Evolutionary conservation across 2,797 vertebrate species (phyloP).

Genomic region (Pristis pectinata): DNA sequence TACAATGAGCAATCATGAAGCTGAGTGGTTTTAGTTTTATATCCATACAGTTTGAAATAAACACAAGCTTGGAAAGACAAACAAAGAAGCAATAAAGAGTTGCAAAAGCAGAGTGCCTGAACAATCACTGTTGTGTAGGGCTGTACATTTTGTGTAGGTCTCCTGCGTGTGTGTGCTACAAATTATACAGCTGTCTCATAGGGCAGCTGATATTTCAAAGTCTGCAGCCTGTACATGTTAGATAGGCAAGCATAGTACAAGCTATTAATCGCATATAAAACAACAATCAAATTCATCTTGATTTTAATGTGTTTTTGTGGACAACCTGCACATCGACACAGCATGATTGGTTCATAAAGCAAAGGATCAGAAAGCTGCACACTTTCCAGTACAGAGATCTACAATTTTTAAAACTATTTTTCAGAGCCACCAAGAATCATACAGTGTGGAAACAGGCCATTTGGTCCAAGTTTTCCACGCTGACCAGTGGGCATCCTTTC

Average conservation of each 20-base stretch:
- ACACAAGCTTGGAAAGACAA: background rate
- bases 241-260: slow-evolving; percentile 5
- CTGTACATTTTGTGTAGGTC: background rate
- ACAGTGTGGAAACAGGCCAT: no score
- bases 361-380: background rate
- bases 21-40: background rate
- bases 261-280: background rate
- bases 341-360: background rate
- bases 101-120: background rate
- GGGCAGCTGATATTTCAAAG: background rate
- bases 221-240: background rate
- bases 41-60: background rate
- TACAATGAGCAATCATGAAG: background rate
- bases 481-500: no score
- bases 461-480: no score
- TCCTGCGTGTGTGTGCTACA: background rate
- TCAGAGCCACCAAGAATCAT: no score
- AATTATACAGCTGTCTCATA: background rate
- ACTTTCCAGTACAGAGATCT: background rate
- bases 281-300: background rate
- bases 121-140: background rate
- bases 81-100: background rate
- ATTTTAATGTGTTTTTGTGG: background rate
- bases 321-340: background rate
- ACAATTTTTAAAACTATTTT: background rate